Conservation (phyloP, 35 echinoderm and acorn worm genomes). For the Apostichopus japonicus region DNA sequence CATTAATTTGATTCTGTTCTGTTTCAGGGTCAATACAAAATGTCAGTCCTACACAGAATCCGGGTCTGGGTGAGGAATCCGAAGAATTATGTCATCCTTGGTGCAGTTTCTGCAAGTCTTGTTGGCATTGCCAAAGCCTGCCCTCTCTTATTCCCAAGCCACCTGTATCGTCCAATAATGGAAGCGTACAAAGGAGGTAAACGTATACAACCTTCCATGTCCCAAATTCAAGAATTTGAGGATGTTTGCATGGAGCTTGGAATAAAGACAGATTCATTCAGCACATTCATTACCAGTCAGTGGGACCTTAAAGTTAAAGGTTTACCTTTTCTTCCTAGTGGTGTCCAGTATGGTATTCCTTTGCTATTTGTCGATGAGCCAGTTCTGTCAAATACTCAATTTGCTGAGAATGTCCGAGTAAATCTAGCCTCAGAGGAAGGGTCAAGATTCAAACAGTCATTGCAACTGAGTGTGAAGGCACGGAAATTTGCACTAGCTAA, state of each 20-base stretch:
- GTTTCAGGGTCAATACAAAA: not conserved
- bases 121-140: conserved; percentile 67
- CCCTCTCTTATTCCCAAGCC: conserved; percentile 71
- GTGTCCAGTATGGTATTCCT: conserved; percentile 87
- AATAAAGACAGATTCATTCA: conserved; percentile 53
- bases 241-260: conserved; percentile 69
- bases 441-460: conserved; percentile 50
- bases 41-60: conserved; percentile 39
- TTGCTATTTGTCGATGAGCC: conserved; percentile 64
- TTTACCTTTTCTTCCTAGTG: conserved; percentile 76
- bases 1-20: not conserved
- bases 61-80: conserved; percentile 54
- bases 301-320: conserved; percentile 69
- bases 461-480: conserved; percentile 70
- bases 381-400: conserved; percentile 27
- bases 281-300: conserved; percentile 62
- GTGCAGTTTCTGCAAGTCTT: conserved; percentile 53
- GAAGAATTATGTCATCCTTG: conserved; percentile 57
- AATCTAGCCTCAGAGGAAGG: conserved; percentile 78
- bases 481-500: conserved; percentile 82
- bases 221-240: conserved; percentile 74
- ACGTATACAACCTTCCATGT: conserved; percentile 1
- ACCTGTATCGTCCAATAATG: conserved; percentile 61
- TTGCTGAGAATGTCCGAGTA: conserved; percentile 59
- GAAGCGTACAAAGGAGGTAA: conserved; percentile 68